phyloP scores from a whole-genome alignment of 1,140 invertebrate species.

The Acromyrmex heyeri region DNA sequence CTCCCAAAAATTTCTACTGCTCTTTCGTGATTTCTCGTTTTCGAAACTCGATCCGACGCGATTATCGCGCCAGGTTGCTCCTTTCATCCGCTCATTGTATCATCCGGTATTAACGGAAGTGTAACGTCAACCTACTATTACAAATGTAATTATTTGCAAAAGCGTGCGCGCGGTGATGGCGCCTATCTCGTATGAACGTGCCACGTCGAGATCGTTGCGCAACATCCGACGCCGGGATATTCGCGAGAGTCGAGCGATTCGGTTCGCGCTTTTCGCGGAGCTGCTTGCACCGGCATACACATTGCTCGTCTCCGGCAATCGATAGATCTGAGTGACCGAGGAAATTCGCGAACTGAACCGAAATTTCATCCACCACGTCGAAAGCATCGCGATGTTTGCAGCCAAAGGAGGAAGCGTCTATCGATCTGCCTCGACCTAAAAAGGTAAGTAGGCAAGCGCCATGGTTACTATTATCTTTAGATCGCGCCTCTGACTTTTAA shows the following conservation, averaged over 20 bases:
- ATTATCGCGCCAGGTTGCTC: constrained; percentile 11
- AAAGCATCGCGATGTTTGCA: constrained; percentile 37
- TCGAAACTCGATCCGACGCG: background rate
- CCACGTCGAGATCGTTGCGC: background rate
- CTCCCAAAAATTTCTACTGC: background rate
- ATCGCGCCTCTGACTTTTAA: constrained; percentile 14
- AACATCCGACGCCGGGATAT: constrained; percentile 23
- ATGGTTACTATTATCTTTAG: constrained; percentile 50
- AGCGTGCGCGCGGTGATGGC: constrained; percentile 5
- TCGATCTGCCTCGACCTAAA: constrained; percentile 54
- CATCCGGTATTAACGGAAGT: constrained; percentile 42
- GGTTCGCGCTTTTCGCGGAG: constrained; percentile 16
- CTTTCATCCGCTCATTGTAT: constrained; percentile 17
- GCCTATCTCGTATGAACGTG: background rate
- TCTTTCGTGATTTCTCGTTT: background rate
- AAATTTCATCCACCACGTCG: constrained; percentile 50
- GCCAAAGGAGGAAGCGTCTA: constrained; percentile 34
- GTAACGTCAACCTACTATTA: constrained; percentile 53
- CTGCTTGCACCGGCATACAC: background rate
- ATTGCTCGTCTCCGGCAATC: constrained; percentile 21
- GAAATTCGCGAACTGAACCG: constrained; percentile 42
- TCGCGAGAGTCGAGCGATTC: constrained; percentile 9
- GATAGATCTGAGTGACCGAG: constrained; percentile 43
- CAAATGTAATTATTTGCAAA: constrained; percentile 43
- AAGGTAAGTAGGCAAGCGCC: constrained; percentile 55